Conservation (phyloP, 2,113 vertebrate species). For the Gorsachius goisagi region DNA sequence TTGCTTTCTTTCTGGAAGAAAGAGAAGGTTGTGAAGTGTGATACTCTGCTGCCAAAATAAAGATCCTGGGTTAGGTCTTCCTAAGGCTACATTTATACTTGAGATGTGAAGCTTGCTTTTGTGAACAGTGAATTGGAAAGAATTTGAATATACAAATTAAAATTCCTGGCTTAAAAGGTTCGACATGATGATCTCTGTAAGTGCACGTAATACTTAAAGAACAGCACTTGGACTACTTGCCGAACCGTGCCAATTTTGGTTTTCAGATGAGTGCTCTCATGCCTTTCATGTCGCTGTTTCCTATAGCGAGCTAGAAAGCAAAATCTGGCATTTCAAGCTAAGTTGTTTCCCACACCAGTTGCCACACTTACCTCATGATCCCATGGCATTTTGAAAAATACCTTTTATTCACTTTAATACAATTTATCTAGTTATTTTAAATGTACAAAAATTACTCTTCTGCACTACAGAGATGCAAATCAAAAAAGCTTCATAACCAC, state of each 20-base stretch:
- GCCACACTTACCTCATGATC: background rate
- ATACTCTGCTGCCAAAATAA: background rate
- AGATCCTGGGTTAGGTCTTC: background rate
- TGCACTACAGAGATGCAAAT: background rate
- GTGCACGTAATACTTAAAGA: background rate
- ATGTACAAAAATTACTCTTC: background rate
- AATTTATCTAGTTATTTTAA: background rate
- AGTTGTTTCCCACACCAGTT: background rate
- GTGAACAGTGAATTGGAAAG: background rate
- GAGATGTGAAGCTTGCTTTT: background rate
- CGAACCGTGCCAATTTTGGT: too few relatives aligned
- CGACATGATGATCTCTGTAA: background rate
- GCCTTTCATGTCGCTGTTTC: background rate
- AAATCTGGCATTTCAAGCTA: background rate
- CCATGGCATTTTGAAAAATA: background rate
- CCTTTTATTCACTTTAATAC: background rate
- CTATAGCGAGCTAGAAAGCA: background rate
- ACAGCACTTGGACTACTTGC: background rate
- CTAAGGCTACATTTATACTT: background rate
- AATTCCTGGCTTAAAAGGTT: background rate
- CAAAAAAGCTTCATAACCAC: background rate
- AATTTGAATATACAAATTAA: background rate
- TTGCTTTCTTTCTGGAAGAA: background rate
- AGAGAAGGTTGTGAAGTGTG: background rate
- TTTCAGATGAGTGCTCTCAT: background rate